Evolutionary conservation across 1,140 invertebrate genomes (phyloP), one percentile per base, ranked within the genome.

Genomic region (Homalodisca vitripennis): DNA sequence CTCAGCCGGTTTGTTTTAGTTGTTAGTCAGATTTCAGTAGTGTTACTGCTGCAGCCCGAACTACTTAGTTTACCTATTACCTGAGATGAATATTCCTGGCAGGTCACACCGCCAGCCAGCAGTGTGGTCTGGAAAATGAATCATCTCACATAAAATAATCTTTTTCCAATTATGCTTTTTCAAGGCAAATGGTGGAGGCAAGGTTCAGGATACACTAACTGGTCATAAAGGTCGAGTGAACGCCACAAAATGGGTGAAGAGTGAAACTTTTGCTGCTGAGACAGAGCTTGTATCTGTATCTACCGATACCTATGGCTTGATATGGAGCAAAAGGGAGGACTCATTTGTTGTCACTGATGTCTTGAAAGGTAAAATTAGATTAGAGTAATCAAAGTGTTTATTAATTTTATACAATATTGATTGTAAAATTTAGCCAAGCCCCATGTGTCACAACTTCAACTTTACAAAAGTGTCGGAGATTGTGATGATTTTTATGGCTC

Each of bases 201-300:
- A 82, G 78, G 78, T 89, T 46, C 73, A 82, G 3, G 72, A 81
- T 41, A 88, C 86, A 1, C 77, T 89, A 32, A 79, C 82, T 41
- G 78, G 77, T 13, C 92, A 94, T 77, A 85, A 78, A 57, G 83
- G 82, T 48, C 80, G 82, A 71, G 87, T 97, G 0, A 95, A 91
- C 77, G 85, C 86, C 63, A 90, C 93, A 0, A 85, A 85, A 78
- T 95, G 93, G 93, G 82, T 95, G 2, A 80, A 78, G 71, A 78
- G 77, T 66, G 60, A 55, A 66, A 72, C 81, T 46, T 69, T 69
- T 29, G 70, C 72, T 22, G 70, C 73, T 32, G 82, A 85, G 75
- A 80, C 76, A 41, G 85, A 91, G 78, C 76, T 94, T 14, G 75
- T 95, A 10, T 92, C 92, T 24, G 88, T 86, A 1, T 90, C 64